Percentiles rank a stretch among this genome's conserved stretches.
These are phyloP conservation scores for Alcedo atthis DNA, from an alignment of 2,797 vertebrate genomes.

Conservation along the genomic window DNA sequence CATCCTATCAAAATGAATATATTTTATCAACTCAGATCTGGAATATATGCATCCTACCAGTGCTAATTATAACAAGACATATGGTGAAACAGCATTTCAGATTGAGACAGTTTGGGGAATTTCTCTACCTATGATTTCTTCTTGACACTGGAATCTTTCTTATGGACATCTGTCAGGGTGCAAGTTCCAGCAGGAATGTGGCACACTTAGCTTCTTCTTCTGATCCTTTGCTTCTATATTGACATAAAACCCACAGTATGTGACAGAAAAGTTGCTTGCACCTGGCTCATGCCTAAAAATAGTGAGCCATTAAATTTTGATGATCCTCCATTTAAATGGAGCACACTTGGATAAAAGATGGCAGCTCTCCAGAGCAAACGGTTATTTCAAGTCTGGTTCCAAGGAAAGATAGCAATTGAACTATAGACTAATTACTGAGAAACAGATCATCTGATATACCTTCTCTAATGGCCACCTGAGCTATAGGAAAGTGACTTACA, in stretches of 20 bases:
- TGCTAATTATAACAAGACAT: constrained; percentile 57
- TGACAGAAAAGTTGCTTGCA: constrained; percentile 58
- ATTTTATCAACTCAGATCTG: constrained; percentile 65
- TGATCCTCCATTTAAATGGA: constrained; percentile 19
- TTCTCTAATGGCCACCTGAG: neutral
- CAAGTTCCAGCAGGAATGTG: constrained; percentile 47
- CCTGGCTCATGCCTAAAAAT: constrained; percentile 50
- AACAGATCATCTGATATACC: neutral
- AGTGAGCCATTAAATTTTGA: constrained; percentile 52
- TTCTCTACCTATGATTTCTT: constrained; percentile 63
- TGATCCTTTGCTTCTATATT: constrained; percentile 38
- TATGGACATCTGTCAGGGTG: constrained; percentile 55
- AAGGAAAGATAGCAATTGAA: neutral
- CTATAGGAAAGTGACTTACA: neutral
- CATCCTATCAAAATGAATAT: constrained; percentile 57
- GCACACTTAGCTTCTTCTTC: constrained; percentile 21
- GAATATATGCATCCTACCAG: constrained; percentile 44
- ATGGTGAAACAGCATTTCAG: constrained; percentile 58
- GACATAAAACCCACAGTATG: constrained; percentile 52
- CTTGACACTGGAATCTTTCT: constrained; percentile 49
- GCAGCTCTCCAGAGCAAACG: constrained; percentile 10
- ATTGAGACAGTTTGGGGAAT: constrained; percentile 62
- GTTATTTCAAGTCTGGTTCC: constrained; percentile 32
- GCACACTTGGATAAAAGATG: constrained; percentile 16
- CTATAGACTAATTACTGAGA: neutral